These are phyloP conservation scores for Blastobasis adustella DNA, from an alignment of 2,888 invertebrate genomes.

Conservation along the genomic window DNA sequence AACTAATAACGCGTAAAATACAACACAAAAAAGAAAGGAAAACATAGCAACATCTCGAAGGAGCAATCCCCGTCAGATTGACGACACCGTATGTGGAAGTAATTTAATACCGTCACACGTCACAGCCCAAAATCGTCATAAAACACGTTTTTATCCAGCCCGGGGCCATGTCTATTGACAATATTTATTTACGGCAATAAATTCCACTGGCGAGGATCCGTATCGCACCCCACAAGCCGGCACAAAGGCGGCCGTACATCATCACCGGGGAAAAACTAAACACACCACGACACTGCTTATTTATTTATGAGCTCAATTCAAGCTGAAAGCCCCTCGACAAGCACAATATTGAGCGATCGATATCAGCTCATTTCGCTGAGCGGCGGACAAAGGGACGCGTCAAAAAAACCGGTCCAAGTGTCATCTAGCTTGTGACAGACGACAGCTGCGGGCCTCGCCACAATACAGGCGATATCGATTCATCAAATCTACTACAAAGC, in stretches of 20 bases:
- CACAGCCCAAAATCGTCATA: not conserved
- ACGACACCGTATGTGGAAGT: not conserved
- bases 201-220: conserved; percentile 30
- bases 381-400: conserved; percentile 55
- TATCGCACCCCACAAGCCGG: conserved; percentile 50
- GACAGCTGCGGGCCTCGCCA: conserved; percentile 64
- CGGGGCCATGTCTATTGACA: conserved; percentile 1
- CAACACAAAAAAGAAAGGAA: no score
- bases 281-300: conserved; percentile 67
- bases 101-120: not conserved
- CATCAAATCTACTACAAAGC: conserved; percentile 56
- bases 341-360: conserved; percentile 67
- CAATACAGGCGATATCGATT: conserved; percentile 61
- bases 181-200: conserved; percentile 26
- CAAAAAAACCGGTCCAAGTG: conserved; percentile 63
- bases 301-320: conserved; percentile 69
- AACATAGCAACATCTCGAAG: no score
- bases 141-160: conserved; percentile 1
- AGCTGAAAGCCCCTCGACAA: conserved; percentile 49
- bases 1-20: no score
- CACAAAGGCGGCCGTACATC: conserved; percentile 59
- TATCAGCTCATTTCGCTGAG: conserved; percentile 62
- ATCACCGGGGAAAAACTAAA: conserved; percentile 50
- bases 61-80: no score
- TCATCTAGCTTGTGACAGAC: conserved; percentile 63